Base-by-base conservation (phyloP, 1,140 invertebrate species). In the Hestina assimilis region DNA sequence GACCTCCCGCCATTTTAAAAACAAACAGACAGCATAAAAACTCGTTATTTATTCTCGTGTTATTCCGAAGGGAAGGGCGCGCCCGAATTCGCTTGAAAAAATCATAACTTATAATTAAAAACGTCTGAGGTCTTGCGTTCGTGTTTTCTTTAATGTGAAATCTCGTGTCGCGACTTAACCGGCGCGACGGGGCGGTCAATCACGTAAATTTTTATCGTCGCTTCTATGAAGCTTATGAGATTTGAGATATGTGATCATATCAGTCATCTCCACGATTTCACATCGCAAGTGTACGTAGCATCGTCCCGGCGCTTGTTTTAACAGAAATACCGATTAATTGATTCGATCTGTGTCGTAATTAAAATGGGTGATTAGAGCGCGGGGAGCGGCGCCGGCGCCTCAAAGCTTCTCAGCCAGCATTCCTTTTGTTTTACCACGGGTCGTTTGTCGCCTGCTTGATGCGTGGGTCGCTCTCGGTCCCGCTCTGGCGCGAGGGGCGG, bases 1-100 rank as follows among this genome's bases (percentile, higher is more conserved):
- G 83, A 86, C 85, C 85, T 88, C 85, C 85, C 85, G 85, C 85
- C 84, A 88, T 86, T 88, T 86, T 85, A 82, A 88, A 87, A 88
- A 88, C 84, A 88, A 88, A 88, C 83, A 87, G 74, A 80, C 74
- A 68, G 69, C 80, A 86, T 77, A 88, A 83, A 88, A 88, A 85
- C 84, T 80, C 69, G 83, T 88, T 88, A 86, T 87, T 87, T 87
- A 87, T 84, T 83, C 73, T 80, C 71, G 63, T 83, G 78, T 83
- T 84, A 80, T 84, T 75, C 72, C 58, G 74, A 74, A 70, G 69
- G 76, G 81, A 83, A 86, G 81, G 81, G 77, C 81, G 83, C 76
- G 79, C 70, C 81, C 76, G 70, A 84, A 79, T 88, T 88, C 79
- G 75, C 79, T 81, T 69, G 75, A 85, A 87, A 87, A 86, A 86